Percentiles rank a stretch among this genome's conserved stretches.
These are phyloP conservation scores for Hydrolagus affinis DNA, from an alignment of 2,113 vertebrate genomes.

Conservation along the genomic window DNA sequence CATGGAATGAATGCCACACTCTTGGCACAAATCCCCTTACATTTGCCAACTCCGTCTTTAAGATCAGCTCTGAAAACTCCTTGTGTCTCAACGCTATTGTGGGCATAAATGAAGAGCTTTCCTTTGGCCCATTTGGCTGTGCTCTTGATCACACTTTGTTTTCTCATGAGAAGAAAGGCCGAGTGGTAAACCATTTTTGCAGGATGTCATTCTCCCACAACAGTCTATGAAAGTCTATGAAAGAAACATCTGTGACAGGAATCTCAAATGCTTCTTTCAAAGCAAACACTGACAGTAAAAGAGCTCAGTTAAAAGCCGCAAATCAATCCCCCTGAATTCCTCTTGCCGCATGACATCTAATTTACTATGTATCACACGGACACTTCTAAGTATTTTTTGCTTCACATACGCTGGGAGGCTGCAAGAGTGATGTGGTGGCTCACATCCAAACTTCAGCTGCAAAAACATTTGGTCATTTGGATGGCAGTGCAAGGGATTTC, in stretches of 20 bases:
- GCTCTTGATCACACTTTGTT: constrained; percentile 58
- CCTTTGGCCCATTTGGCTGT: constrained; percentile 62
- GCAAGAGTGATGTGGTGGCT: constrained; percentile 68
- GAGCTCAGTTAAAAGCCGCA: constrained; percentile 59
- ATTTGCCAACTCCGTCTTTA: constrained; percentile 59
- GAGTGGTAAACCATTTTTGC: constrained; percentile 67
- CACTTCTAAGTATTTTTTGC: constrained; percentile 58
- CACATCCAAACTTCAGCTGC: constrained; percentile 72
- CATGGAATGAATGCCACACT: constrained; percentile 46
- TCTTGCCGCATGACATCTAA: constrained; percentile 66
- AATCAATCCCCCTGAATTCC: constrained; percentile 58
- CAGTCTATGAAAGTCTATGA: constrained; percentile 77
- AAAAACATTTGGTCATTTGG: constrained; percentile 70
- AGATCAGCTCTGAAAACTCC: constrained; percentile 61
- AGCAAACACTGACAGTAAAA: constrained; percentile 62
- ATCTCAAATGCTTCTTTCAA: constrained; percentile 68
- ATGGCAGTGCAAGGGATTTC: constrained; percentile 55
- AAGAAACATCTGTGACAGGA: constrained; percentile 78
- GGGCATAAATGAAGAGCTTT: constrained; percentile 56
- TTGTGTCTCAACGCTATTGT: constrained; percentile 61
- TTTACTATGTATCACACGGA: constrained; percentile 77
- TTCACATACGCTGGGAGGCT: constrained; percentile 63
- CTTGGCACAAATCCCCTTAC: constrained; percentile 55
- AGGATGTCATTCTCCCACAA: constrained; percentile 70
- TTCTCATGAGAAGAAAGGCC: constrained; percentile 62